Evolutionary conservation across 2,113 vertebrate species (phyloP), one percentile per base, ranked within the genome.

Genomic region (Nycticorax nycticorax): DNA sequence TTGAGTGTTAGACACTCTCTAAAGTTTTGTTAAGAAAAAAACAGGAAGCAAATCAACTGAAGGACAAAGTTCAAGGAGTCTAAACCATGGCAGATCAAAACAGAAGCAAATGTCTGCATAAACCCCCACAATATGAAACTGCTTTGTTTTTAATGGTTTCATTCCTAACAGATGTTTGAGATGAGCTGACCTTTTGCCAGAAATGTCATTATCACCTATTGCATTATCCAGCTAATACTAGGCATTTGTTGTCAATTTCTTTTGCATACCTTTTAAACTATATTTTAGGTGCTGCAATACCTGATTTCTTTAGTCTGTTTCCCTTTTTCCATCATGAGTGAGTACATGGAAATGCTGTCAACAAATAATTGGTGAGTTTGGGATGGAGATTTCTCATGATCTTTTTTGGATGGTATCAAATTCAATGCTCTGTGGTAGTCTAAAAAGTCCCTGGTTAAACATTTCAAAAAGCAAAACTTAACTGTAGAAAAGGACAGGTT

Each of bases 101-200:
- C 82, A 86, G 78, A 81, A 86, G 28, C 75, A 88, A 93, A 88
- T 86, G 64, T 74, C 88, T 88, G 55, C 56, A 78, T 48, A 88
- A 93, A 47, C 43, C 23, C 64, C 47, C 52, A 39, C 52, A 39
- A 32, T 30, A 57, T 47, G 50, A 81, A 74, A 59, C 59, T 67
- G 20, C 14, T 94, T 79, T 80, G n/a, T 74, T 93, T 93, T 91
- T 74, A 79, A 92, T 60, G 43, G 52, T 55, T 84, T 80, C 43
- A 28, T 66, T 92, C 52, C 30, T 64, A 92, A 59, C 96, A 96
- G 95, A 84, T 95, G 85, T 84, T 92, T 71, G 88, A 80, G 88
- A 88, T 41, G 75, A 93, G 59, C 82, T 96, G 93, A 95, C 82
- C 59, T 93, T 94, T 83, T 88, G 59, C 93, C 85, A 92, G 76